Evolutionary conservation across 2,113 vertebrate genomes (phyloP).

Genomic region (Syrmaticus mikado): DNA sequence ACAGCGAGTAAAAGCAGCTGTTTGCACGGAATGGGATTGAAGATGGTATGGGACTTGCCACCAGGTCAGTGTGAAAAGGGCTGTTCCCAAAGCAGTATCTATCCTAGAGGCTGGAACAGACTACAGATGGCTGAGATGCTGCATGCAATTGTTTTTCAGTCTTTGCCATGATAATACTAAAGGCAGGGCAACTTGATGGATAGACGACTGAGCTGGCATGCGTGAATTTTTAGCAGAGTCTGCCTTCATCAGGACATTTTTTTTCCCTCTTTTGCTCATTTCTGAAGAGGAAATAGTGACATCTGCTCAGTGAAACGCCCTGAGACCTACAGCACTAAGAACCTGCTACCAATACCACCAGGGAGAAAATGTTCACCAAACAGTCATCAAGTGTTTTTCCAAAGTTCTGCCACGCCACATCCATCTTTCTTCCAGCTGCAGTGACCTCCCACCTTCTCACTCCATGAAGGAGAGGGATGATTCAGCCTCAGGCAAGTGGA

Average conservation of each 20-base stretch:
- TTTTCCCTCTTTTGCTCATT: neutral
- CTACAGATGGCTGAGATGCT: neutral
- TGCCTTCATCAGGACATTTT: neutral
- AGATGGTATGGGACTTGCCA: accelerated
- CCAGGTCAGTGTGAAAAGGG: neutral
- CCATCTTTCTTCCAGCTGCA: neutral
- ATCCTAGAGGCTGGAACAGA: neutral
- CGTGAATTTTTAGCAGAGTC: neutral
- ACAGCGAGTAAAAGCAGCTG: neutral
- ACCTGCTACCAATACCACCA: neutral
- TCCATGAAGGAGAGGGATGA: accelerated
- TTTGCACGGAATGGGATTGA: neutral
- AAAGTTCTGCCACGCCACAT: neutral
- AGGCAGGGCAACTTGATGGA: neutral
- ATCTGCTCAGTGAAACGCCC: neutral
- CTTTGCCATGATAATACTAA: neutral
- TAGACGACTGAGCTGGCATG: neutral
- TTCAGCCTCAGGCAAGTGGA: constrained; percentile 20
- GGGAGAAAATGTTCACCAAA: neutral
- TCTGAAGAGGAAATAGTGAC: neutral
- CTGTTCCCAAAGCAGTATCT: neutral
- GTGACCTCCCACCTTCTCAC: neutral
- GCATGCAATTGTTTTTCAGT: neutral
- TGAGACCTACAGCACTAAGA: neutral
- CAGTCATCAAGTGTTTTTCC: neutral